Evolutionary conservation across 2,888 invertebrate species (phyloP), one percentile per base, ranked within the genome.

Genomic region (Ceraclea dissimilis): DNA sequence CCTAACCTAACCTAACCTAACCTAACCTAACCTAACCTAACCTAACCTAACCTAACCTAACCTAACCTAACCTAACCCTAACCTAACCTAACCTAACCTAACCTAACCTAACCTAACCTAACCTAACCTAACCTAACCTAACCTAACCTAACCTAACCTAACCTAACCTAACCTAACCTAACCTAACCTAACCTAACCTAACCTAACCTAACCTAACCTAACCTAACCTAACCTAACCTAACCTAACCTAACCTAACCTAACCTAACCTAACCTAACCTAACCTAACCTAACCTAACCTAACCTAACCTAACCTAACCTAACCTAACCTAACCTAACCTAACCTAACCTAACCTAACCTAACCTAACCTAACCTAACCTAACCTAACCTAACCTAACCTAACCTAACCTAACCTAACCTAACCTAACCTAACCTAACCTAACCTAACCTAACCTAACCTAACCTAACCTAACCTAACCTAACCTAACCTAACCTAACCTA

Each of bases 361-460:
- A 44, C 44, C 44, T 44, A 44, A 44, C 44, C 44, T 44, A 44
- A 44, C 44, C 44, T 44, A 54, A 49, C 54, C 54, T 49, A 54
- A 54, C 54, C 54, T 54, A 54, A 54, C 54, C 54, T 54, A 54
- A 54, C 54, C 55, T 55, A 55, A 51, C 55, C 50, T 51, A 55
- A 55, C 51, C 50, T 31, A 26, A 50, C 50, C 31, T 26, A 50
- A 31, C 31, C 50, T 31, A 26, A 50, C 31, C 50, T 50, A 50
- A 26, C 44, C 19, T 26, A 26, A 10, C 49, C n/a, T 26, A 49
- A 6, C 49, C 26, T 26, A 17, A 21, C 49, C 26, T 26, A 49
- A 13, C 48, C n/a, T 18, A 19, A 13, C 48, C n/a, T 5, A 48
- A 22, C 20, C 33, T 10, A 19, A 11, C 31, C 16, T 16, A 50